Evolutionary conservation across 2,888 invertebrate species (phyloP), one percentile per base, ranked within the genome.

Genomic region (Brassicogethes aeneus): DNA sequence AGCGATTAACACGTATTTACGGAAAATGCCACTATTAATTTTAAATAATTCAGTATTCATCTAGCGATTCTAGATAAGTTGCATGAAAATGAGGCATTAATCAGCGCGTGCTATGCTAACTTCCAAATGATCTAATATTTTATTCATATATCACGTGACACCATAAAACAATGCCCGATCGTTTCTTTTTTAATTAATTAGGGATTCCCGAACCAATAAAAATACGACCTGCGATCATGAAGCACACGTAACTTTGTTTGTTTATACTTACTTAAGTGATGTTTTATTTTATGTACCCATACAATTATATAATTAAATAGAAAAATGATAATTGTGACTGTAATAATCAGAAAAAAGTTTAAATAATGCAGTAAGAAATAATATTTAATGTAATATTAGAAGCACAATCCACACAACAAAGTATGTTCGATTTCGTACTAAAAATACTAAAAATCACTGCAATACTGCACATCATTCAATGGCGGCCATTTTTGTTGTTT

Each of bases 111-210:
- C 23, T 23, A 10, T 7, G 23, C 23, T 7, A 23, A 23, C n/a
- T 23, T 23, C 23, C 5, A 23, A 23, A 23, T 12, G 3, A 36
- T 36, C 34, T 15, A 10, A 34, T 15, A 15, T 34, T 14, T 7
- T 34, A 34, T 34, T 34, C 34, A 34, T 34, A 34, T 15, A 10
- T 14, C 34, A 34, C 34, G 15, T 33, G 23, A 23, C n/a, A n/a
- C 23, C 23, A 23, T 23, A 23, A 23, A 23, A 23, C 23, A 23
- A 23, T 23, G 23, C 5, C 23, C 23, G 10, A 5, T 23, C 23
- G 23, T 23, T 23, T 23, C 23, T 23, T 23, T 23, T n/a, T 23
- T 23, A 23, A 23, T 23, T 23, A 23, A 23, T 23, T 23, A 23
- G 23, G n/a, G 23, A 23, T 23, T 7, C 23, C 23, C 10, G 10